Percentiles rank a stretch among this genome's conserved stretches.
Evolutionary conservation across 2,797 vertebrate species (phyloP).

Genomic region (Intellagama lesueurii): DNA sequence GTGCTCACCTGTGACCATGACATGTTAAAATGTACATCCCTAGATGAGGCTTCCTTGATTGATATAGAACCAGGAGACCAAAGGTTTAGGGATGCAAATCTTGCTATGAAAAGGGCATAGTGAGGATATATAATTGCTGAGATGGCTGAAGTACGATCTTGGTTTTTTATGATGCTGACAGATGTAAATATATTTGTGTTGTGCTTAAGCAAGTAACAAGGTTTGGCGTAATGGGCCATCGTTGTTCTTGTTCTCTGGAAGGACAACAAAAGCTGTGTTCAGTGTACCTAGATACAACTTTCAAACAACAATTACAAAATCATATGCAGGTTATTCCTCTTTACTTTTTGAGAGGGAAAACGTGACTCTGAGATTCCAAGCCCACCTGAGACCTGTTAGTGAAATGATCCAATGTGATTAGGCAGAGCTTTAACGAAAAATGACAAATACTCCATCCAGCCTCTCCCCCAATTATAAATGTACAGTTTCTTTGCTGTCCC

Average conservation of each 20-base stretch:
- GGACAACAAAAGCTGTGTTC: slow-evolving; percentile 16
- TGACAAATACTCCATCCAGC: not conserved
- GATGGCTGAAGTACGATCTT: not conserved
- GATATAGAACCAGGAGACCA: not conserved
- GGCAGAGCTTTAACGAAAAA: not conserved
- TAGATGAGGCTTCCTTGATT: not conserved
- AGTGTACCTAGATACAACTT: slow-evolving; percentile 13
- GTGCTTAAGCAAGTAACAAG: slow-evolving; percentile 27
- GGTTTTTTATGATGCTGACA: slow-evolving; percentile 12
- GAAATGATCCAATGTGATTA: not conserved
- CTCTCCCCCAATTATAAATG: not conserved
- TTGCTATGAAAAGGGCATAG: not conserved
- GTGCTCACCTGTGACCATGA: too few species aligned
- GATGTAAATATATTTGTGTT: slow-evolving; percentile 20
- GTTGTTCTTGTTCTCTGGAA: not conserved
- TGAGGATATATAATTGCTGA: not conserved
- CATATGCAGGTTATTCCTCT: not conserved
- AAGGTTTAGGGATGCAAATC: not conserved
- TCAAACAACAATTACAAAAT: not conserved
- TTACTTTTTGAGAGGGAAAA: slow-evolving; percentile 4
- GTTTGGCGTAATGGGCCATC: slow-evolving; percentile 14
- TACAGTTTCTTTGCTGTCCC: not conserved
- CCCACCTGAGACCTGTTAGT: not conserved
- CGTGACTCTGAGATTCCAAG: not conserved
- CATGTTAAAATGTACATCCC: too few species aligned